Percentiles rank a stretch among this genome's conserved stretches.
Conservation (phyloP, 64 coral and sea anemone species). For the Pachyseris speciosa region DNA sequence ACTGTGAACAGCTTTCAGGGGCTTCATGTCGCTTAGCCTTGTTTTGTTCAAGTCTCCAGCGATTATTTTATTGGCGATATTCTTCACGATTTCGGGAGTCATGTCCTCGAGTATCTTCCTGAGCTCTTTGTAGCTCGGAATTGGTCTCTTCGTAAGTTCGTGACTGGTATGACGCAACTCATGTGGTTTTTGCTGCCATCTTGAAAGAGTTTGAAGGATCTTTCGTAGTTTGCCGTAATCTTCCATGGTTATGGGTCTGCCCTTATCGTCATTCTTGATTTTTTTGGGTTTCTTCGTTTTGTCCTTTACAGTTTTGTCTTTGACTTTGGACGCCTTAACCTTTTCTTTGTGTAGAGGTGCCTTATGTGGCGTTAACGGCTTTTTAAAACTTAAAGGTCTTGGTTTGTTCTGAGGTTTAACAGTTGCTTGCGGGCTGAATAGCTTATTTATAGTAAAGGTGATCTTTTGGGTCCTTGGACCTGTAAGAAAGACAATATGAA, state of each 20-base stretch:
- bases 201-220: constrained; percentile 22
- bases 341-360: background rate
- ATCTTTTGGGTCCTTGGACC: constrained; percentile 15
- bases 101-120: constrained; percentile 25
- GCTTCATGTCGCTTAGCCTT: constrained; percentile 16
- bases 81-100: constrained; percentile 36
- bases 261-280: background rate
- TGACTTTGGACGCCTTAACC: background rate
- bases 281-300: background rate
- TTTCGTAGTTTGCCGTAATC: constrained; percentile 19
- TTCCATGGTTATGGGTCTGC: background rate
- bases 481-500: background rate
- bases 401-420: background rate
- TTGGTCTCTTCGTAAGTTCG: background rate
- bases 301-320: background rate
- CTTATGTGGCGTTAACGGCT: background rate
- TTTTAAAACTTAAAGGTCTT: background rate
- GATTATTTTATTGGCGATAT: constrained; percentile 29
- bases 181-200: constrained; percentile 16
- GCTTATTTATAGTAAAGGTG: constrained; percentile 3
- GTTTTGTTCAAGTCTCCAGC: constrained; percentile 29
- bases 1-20: background rate
- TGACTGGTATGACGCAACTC: background rate
- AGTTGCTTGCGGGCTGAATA: background rate
- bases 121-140: constrained; percentile 14